Evolutionary conservation across 2,888 invertebrate genomes (phyloP).

Genomic region (Caenorhabditis sp.): DNA sequence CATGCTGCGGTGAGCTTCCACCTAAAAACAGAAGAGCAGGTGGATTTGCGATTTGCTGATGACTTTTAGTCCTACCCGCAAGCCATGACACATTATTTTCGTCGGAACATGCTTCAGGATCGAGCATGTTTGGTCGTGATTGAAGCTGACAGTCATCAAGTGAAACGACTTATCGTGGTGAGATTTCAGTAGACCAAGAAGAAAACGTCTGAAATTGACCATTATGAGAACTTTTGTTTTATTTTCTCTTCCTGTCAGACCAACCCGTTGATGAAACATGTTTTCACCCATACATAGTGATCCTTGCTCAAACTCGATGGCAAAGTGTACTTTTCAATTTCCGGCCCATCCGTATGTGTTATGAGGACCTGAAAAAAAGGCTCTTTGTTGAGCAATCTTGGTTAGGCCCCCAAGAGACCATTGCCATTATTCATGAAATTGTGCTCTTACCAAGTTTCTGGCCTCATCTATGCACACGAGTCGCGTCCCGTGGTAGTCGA

Average conservation of each 20-base stretch:
- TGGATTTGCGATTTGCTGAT: neutral
- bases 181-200: conserved; percentile 48
- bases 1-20: conserved; percentile 55
- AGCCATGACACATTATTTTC: conserved; percentile 47
- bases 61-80: conserved; percentile 20
- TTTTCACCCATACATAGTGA: conserved; percentile 52
- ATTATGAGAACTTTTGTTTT: no score
- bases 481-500: conserved; percentile 42
- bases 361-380: conserved; percentile 25
- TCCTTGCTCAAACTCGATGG: conserved; percentile 36
- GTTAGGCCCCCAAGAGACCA: neutral
- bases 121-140: conserved; percentile 37
- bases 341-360: conserved; percentile 28
- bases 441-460: conserved; percentile 43
- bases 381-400: neutral
- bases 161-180: conserved; percentile 56
- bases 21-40: conserved; percentile 36
- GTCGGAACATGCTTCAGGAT: conserved; percentile 46
- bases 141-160: conserved; percentile 42
- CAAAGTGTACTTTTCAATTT: conserved; percentile 27
- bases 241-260: no score
- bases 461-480: conserved; percentile 49
- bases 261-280: conserved; percentile 47
- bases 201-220: conserved; percentile 35
- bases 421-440: conserved; percentile 16